Evolutionary conservation across 2,888 invertebrate species (phyloP).

Genomic region (Hyppa rectilinea): DNA sequence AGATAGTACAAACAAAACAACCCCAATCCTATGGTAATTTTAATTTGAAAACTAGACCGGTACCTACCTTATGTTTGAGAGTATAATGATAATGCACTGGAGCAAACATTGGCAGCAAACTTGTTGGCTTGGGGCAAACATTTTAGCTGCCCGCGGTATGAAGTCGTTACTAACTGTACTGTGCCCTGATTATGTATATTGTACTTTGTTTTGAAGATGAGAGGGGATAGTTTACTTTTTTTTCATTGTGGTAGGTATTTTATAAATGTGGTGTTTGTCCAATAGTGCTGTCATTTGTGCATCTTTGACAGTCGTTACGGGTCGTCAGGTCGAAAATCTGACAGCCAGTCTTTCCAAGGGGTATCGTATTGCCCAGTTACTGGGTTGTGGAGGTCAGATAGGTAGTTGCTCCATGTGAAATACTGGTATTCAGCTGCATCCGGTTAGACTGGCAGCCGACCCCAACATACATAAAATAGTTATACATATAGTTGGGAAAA

Average conservation of each 20-base stretch:
- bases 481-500: no score
- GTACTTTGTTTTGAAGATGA: constrained; percentile 19
- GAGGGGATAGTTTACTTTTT: constrained; percentile 5
- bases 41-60: constrained; percentile 45
- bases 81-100: constrained; percentile 58
- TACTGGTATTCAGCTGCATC: no score
- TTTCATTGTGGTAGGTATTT: background rate
- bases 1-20: constrained; percentile 17
- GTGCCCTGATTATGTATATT: constrained; percentile 47
- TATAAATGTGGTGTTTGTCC: background rate
- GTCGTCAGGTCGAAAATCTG: no score
- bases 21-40: constrained; percentile 22
- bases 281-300: no score
- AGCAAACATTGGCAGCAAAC: constrained; percentile 40
- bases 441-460: no score
- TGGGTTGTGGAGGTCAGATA: no score
- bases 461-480: no score
- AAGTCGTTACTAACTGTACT: constrained; percentile 68
- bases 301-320: no score
- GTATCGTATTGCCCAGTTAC: no score
- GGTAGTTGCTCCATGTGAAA: no score
- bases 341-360: no score
- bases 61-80: constrained; percentile 41
- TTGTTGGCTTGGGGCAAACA: constrained; percentile 70
- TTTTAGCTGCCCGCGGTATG: constrained; percentile 65